These are phyloP conservation scores for Serranus cabrilla DNA, from an alignment of 2,797 vertebrate species.

Conservation along the genomic window DNA sequence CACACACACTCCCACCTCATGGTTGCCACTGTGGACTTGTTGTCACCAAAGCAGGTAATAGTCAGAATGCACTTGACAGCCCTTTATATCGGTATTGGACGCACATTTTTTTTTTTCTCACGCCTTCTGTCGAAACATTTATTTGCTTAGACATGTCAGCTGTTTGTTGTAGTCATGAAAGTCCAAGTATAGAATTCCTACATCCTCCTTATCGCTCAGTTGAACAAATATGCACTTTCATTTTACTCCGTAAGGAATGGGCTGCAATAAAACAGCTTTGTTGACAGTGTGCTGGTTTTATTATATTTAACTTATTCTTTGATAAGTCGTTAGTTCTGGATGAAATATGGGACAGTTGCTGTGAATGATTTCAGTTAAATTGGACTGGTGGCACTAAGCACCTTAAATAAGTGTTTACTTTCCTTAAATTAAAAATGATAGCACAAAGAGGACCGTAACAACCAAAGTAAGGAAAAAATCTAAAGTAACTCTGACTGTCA, in stretches of 20 bases:
- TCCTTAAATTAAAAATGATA: no score
- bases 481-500: no score
- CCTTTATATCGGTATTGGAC: constrained; percentile 80
- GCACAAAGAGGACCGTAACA: no score
- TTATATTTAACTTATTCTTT: constrained; percentile 8
- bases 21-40: constrained; percentile 42
- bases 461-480: no score
- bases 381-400: not conserved
- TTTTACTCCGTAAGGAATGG: not conserved
- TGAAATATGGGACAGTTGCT: not conserved
- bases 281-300: not conserved
- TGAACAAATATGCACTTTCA: constrained; percentile 46
- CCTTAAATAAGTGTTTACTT: no score
- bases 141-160: constrained; percentile 58
- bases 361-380: not conserved
- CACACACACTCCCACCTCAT: constrained; percentile 74
- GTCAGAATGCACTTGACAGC: not conserved
- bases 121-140: constrained; percentile 52
- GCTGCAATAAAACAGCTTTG: constrained; percentile 22
- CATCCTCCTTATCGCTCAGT: constrained; percentile 48
- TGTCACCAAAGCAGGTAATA: constrained; percentile 46
- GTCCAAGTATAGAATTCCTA: constrained; percentile 29
- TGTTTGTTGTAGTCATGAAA: constrained; percentile 61
- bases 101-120: constrained; percentile 30
- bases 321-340: not conserved